A percentile compares a stretch with the other conserved stretches of the same genome.
phyloP scores from a whole-genome alignment of 2,113 vertebrate species.

The Bungarus multicinctus region DNA sequence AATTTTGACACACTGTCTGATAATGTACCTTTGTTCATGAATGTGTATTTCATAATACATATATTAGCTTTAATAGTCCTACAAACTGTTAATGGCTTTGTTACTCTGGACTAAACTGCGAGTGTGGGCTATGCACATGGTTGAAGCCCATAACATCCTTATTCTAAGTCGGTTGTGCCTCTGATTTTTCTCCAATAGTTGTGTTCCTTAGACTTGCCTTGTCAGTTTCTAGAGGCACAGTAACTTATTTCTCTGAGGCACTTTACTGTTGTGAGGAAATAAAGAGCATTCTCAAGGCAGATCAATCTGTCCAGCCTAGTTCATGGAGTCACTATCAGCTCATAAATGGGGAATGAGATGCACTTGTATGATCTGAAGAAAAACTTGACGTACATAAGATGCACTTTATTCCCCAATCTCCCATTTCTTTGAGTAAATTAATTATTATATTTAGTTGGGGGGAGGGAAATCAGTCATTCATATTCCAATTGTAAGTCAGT shows the following conservation, averaged over 20 bases:
- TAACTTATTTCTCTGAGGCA: background rate
- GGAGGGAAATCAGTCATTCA: background rate
- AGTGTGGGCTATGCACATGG: background rate
- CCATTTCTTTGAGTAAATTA: background rate
- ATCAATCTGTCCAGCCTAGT: background rate
- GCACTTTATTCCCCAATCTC: background rate
- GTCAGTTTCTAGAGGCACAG: background rate
- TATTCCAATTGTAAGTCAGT: conserved; percentile 26
- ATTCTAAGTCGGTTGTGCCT: background rate
- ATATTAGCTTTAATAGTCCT: background rate
- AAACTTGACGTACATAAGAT: background rate
- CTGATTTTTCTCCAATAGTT: background rate
- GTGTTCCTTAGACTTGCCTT: background rate
- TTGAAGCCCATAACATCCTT: background rate
- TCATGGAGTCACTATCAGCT: background rate
- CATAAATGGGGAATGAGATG: background rate
- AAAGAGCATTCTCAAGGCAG: background rate
- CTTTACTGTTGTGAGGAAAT: background rate
- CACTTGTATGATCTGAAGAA: background rate
- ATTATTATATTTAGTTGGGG: background rate
- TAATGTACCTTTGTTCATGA: background rate
- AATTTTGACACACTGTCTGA: background rate
- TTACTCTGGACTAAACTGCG: background rate
- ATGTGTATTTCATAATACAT: background rate
- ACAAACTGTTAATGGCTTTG: background rate